Evolutionary conservation across 2,888 invertebrate genomes (phyloP), one percentile per base, ranked within the genome.

Genomic region (Eugnorisma glareosa): DNA sequence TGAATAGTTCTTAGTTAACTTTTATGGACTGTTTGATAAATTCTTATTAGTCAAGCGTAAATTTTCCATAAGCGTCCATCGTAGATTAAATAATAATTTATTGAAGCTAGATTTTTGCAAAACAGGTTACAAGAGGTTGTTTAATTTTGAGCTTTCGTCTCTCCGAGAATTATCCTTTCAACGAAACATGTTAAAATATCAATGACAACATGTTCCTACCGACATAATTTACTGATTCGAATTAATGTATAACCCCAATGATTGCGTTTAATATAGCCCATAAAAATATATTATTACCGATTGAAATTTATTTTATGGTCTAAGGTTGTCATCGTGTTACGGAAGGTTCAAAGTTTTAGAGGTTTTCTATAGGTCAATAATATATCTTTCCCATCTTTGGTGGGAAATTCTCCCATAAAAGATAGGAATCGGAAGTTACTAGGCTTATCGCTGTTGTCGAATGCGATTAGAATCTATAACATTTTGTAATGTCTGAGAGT

Each of bases 371-470:
- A 48, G 31, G 40, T 51, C 61, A 73, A 64, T 75, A 70, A 45
- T 74, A 31, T 79, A 79, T 69, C 37, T 77, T 48, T 57, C 43
- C 13, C 48, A 72, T 79, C 43, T 67, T 43, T 77, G 75, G 73
- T 85, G 82, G 85, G 77, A 83, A 81, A 79, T 54, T 81, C 67
- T 67, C 54, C 64, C 77, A 82, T 79, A 78, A 82, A 76, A 80
- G 45, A 77, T 77, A 24, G 7, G 7, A 11, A 40, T 40, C 31
- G 31, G 45, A 67, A 35, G 57, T 45, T 69, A 59, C 18, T n/a
- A 28, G 31, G 24, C 37, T 67, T 73, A 73, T 69, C 24, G 43
- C 0, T 8, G 43, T 51, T 81, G 21, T 70, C 35, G 13, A 66
- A 69, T 68, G 24, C 43, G 78, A 81, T 84, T 73, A 66, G 8